phyloP scores from a whole-genome alignment of 2,113 vertebrate species.

The Onychostruthus taczanowskii region DNA sequence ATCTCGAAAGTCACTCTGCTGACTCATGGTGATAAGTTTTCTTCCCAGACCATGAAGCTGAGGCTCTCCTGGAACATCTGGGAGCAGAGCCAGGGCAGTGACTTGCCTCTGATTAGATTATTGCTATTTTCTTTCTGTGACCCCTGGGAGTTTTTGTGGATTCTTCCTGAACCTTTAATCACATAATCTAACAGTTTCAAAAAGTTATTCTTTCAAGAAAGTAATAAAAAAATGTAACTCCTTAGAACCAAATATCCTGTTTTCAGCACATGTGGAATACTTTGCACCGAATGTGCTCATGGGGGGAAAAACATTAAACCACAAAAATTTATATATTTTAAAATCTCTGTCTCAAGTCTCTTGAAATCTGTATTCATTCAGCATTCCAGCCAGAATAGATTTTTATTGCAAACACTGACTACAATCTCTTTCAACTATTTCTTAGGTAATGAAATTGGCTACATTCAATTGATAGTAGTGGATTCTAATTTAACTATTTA shows the following conservation, averaged over 20 bases:
- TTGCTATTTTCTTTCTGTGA: background rate
- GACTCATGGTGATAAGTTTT: background rate
- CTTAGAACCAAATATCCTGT: background rate
- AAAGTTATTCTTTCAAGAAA: background rate
- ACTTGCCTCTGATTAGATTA: background rate
- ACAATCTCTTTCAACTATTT: background rate
- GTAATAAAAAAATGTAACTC: background rate
- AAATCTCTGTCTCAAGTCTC: background rate
- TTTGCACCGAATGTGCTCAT: background rate
- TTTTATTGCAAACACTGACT: background rate
- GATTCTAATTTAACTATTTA: constrained; percentile 10
- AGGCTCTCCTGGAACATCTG: background rate
- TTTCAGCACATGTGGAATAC: background rate
- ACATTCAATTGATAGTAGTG: background rate
- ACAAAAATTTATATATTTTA: background rate
- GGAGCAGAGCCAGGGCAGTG: background rate
- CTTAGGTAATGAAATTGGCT: background rate
- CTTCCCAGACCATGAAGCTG: background rate
- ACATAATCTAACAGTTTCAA: background rate
- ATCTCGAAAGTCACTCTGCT: background rate
- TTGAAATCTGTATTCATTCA: background rate
- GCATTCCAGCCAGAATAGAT: background rate
- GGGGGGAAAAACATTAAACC: background rate
- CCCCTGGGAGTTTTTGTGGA: background rate
- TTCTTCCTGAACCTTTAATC: background rate